phyloP scores from a whole-genome alignment of 2,888 invertebrate species.

The Balanococcus diminutus region DNA sequence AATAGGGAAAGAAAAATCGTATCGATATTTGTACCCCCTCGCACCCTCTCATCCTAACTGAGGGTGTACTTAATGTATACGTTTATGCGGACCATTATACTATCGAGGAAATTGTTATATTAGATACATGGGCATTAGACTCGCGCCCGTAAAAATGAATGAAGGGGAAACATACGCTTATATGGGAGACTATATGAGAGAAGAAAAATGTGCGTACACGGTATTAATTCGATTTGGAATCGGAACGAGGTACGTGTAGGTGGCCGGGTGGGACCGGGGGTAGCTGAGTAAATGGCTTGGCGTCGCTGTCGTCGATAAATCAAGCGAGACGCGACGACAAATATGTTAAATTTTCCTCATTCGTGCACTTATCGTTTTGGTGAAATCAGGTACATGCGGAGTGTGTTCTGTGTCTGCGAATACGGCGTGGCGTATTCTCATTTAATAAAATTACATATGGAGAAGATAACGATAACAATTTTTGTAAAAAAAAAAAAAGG shows the following conservation, averaged over 20 bases:
- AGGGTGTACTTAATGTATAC: not conserved
- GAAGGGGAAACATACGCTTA: not conserved
- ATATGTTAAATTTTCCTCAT: constrained; percentile 40
- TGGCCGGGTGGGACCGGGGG: not conserved
- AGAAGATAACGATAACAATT: not conserved
- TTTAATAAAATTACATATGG: constrained; percentile 1
- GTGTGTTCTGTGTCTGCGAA: no score
- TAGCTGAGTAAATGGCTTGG: not conserved
- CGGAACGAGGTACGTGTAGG: not conserved
- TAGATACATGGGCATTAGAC: not conserved
- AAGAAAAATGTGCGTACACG: constrained; percentile 19
- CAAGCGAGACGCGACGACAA: constrained; percentile 3
- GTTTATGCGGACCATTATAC: not conserved
- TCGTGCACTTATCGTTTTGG: constrained; percentile 28
- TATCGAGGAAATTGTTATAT: not conserved
- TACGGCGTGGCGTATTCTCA: not conserved
- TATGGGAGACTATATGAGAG: no score
- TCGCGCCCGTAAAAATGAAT: not conserved
- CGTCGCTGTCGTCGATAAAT: constrained; percentile 16
- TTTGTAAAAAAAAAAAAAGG: no score
- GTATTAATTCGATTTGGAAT: constrained; percentile 27
- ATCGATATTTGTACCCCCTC: not conserved
- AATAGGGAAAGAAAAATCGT: not conserved
- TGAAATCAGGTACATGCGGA: not conserved
- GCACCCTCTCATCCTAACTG: not conserved